Evolutionary conservation across 2,888 invertebrate species (phyloP).

Genomic region (Callimorpha dominula): DNA sequence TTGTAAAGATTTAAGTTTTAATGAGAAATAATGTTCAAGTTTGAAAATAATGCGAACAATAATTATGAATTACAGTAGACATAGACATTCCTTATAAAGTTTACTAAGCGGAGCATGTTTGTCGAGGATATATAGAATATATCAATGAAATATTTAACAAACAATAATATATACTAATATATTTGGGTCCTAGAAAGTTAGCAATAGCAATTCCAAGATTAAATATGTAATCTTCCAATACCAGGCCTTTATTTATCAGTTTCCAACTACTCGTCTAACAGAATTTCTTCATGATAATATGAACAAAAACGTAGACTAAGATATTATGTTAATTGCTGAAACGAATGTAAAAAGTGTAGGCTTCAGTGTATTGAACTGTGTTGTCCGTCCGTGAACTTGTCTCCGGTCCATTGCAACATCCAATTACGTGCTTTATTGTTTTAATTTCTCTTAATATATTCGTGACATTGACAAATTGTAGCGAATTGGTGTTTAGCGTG

Average conservation of each 20-base stretch:
- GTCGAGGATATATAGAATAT: no score
- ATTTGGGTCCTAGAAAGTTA: background rate
- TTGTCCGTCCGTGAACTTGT: conserved; percentile 61
- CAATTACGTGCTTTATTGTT: conserved; percentile 66
- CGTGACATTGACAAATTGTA: conserved; percentile 40
- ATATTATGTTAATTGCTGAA: conserved; percentile 3
- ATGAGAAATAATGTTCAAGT: no score
- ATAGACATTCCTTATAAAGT: no score
- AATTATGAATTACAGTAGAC: no score
- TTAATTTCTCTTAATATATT: conserved; percentile 53
- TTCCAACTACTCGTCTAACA: background rate
- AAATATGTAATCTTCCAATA: background rate
- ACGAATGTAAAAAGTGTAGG: conserved; percentile 9
- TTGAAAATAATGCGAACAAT: no score
- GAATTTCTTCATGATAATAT: background rate
- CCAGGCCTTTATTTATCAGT: background rate
- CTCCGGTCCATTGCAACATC: conserved; percentile 65
- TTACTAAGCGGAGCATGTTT: no score
- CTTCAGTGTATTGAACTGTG: conserved; percentile 15
- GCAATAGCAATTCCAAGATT: background rate
- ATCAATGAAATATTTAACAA: no score
- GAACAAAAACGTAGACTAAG: background rate
- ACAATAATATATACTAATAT: no score
- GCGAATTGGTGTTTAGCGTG: conserved; percentile 2
- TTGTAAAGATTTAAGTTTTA: no score